These are phyloP conservation scores for Mylabris phalerata DNA, from an alignment of 1,140 invertebrate species.

Conservation along the genomic window DNA sequence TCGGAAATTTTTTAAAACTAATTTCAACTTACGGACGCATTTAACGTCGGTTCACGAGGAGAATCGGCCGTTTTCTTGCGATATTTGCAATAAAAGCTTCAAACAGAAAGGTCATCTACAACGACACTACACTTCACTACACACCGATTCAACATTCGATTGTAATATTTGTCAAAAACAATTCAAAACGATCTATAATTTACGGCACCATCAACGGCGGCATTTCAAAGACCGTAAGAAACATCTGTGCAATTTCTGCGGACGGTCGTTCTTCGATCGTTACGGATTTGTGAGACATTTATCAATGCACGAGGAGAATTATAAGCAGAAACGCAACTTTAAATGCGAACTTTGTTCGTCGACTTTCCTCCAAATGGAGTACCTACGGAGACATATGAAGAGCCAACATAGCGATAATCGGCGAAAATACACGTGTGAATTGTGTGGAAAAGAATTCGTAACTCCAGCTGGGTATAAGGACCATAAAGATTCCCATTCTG, in stretches of 20 bases:
- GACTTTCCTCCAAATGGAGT: slow-evolving; percentile 57
- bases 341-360: slow-evolving; percentile 58
- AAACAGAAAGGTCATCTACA: slow-evolving; percentile 38
- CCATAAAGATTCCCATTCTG: too few relatives aligned
- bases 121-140: too few relatives aligned
- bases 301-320: slow-evolving; percentile 64
- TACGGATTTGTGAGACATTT: slow-evolving; percentile 65
- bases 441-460: slow-evolving; percentile 70
- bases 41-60: slow-evolving; percentile 49
- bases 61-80: slow-evolving; percentile 50
- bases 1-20: slow-evolving; percentile 22
- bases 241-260: slow-evolving; percentile 51
- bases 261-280: slow-evolving; percentile 56
- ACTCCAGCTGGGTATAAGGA: background rate
- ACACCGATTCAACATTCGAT: background rate
- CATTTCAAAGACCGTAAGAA: slow-evolving; percentile 48
- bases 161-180: slow-evolving; percentile 22
- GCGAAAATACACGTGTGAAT: slow-evolving; percentile 57
- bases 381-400: slow-evolving; percentile 52
- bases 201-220: slow-evolving; percentile 41
- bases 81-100: slow-evolving; percentile 52
- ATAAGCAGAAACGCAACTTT: slow-evolving; percentile 52
- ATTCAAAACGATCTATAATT: slow-evolving; percentile 40
- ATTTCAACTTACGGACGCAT: slow-evolving; percentile 46
- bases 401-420: slow-evolving; percentile 54